Conservation (phyloP, 2,888 invertebrate genomes). For the Uropetala carovei region DNA sequence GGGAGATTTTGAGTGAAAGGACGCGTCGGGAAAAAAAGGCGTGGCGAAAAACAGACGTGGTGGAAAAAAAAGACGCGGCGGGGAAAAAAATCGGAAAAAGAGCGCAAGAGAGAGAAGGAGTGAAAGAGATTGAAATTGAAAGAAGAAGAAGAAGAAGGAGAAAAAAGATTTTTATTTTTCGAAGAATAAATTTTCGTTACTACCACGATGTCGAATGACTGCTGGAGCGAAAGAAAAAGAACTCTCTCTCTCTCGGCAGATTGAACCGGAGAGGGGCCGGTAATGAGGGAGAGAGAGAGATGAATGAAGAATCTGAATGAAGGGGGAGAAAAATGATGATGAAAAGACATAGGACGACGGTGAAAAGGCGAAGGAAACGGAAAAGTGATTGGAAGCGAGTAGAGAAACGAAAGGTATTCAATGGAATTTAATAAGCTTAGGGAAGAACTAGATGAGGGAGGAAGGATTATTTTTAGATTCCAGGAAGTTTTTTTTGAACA, state of each 20-base stretch:
- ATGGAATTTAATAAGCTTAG: slow-evolving; percentile 26
- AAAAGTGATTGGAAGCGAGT: not conserved
- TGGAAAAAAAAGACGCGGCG: not conserved
- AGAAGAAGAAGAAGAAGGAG: not conserved
- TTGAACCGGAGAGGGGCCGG: not conserved
- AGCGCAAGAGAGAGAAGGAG: not conserved
- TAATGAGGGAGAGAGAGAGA: not conserved
- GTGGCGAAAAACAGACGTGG: not conserved
- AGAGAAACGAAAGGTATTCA: not conserved
- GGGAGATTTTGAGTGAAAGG: not conserved
- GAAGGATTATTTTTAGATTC: too few relatives aligned
- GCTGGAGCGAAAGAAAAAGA: not conserved
- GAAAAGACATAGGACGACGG: not conserved
- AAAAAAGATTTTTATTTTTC: slow-evolving; percentile 10
- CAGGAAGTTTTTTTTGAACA: too few relatives aligned
- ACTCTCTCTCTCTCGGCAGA: not conserved
- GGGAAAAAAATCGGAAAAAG: not conserved
- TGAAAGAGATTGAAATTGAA: not conserved
- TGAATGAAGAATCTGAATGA: slow-evolving; percentile 18
- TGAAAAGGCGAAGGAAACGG: not conserved
- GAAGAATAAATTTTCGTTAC: not conserved
- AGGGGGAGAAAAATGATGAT: not conserved
- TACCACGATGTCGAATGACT: not conserved
- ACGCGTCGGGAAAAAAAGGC: not conserved
- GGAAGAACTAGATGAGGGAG: not conserved